Evolutionary conservation across 53 echinoderm and acorn worm species (phyloP).

Genomic region (Temnopleurus reevesii): DNA sequence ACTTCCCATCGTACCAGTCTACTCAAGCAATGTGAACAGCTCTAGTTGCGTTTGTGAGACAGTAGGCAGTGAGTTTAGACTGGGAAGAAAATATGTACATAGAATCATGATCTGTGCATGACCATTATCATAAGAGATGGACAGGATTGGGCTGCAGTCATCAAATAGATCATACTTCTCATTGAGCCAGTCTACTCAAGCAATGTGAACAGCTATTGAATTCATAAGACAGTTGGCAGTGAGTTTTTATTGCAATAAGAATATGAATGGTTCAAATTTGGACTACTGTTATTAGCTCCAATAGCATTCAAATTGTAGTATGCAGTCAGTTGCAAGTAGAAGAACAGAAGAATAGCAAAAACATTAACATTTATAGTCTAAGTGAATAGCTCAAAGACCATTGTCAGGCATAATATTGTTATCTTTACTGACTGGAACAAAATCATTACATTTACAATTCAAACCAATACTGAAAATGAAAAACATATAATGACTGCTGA

Average conservation of each 20-base stretch:
- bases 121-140: slow-evolving; percentile 96
- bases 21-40: slow-evolving; percentile 90
- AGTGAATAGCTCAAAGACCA: too few relatives aligned
- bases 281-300: slow-evolving; percentile 84
- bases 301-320: slow-evolving; percentile 90
- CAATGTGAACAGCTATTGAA: slow-evolving; percentile 88
- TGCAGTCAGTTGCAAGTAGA: slow-evolving; percentile 69
- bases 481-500: too few relatives aligned
- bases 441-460: too few relatives aligned
- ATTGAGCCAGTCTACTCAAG: slow-evolving; percentile 96
- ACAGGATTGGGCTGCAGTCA: slow-evolving; percentile 85
- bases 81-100: slow-evolving; percentile 29
- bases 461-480: too few relatives aligned
- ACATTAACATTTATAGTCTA: too few relatives aligned
- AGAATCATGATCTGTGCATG: too few relatives aligned
- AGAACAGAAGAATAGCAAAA: slow-evolving; percentile 69
- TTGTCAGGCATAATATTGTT: too few relatives aligned
- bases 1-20: slow-evolving; percentile 91
- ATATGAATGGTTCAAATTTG: background rate
- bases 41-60: slow-evolving; percentile 91
- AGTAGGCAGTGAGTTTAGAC: slow-evolving; percentile 80
- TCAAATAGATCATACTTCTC: slow-evolving; percentile 72
- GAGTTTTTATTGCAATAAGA: slow-evolving; percentile 68
- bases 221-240: slow-evolving; percentile 82
- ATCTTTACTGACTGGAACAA: too few relatives aligned